Evolutionary conservation across 2,888 invertebrate genomes (phyloP).

Genomic region (Ichneumoninae sp.): DNA sequence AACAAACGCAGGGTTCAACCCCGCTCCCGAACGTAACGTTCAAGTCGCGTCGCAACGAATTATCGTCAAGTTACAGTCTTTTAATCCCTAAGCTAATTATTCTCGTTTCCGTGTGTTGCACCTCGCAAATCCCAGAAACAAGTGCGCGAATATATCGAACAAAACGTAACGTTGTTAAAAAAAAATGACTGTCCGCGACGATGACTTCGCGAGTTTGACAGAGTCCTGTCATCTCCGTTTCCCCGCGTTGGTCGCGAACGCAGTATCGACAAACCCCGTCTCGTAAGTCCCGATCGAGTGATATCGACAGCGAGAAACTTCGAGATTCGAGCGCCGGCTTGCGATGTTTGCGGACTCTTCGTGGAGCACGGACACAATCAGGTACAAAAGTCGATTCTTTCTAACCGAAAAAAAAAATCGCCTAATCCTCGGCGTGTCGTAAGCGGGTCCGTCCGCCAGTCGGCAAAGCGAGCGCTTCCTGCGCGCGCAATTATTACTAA

Average conservation of each 20-base stretch:
- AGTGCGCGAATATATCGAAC: not conserved
- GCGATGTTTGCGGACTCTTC: conserved; percentile 68
- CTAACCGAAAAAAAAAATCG: not conserved
- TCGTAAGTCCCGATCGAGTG: conserved; percentile 9
- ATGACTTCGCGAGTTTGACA: not conserved
- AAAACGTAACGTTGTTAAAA: conserved; percentile 2
- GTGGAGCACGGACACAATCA: conserved; percentile 70
- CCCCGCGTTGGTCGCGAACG: not conserved
- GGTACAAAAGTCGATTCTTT: conserved; percentile 40
- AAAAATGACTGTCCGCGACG: conserved; percentile 27
- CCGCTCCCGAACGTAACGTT: not conserved
- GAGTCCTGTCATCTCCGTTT: conserved; percentile 1
- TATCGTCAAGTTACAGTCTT: not conserved
- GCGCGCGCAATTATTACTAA: conserved; percentile 11
- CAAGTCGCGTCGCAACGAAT: not conserved
- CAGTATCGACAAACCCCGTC: not conserved
- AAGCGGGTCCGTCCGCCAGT: not conserved
- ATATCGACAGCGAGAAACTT: not conserved
- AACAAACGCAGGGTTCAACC: not conserved
- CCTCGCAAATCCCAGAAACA: not conserved
- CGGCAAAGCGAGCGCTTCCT: not conserved
- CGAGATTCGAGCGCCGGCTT: conserved; percentile 32
- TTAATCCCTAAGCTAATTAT: not conserved
- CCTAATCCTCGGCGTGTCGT: not conserved
- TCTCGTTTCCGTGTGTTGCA: not conserved